Evolutionary conservation across 2,888 invertebrate species (phyloP), one percentile per base, ranked within the genome.

Genomic region (Conchocele bisecta): DNA sequence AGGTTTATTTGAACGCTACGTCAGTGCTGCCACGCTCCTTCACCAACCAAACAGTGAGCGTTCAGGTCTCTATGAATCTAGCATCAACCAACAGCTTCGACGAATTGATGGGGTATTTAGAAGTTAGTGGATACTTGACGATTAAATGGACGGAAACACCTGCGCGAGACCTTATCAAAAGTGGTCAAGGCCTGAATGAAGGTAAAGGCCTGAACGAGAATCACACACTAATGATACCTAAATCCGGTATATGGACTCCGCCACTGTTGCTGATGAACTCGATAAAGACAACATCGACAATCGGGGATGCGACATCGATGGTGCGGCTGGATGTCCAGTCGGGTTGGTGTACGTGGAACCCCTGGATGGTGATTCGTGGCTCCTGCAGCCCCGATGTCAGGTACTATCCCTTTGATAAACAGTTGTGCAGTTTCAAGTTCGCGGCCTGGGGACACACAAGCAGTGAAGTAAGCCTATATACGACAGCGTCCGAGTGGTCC

Each of bases 351-450:
- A n/a, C 24, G 13, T 77, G 73, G 73, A 54, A 56, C 31, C 77
- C 73, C 7, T 73, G 69, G 70, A 24, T 77, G 6, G 44, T 67
- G 5, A 44, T 67, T 6, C 42, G 70, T 1, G 64, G 66, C 1
- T 61, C 66, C 13, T 77, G 77, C 35, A 58, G 54, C 22, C 67
- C 77, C 5, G 50, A 73, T 50, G 70, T 73, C 17, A 53, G 33
- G 48, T 77, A 59, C 39, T 73, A 70, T 24, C 77, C 77, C 2
- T 77, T 51, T 53, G 77, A 77, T 20, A 54, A 39, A 28, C 73
- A 77, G 48, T 22, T 41, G 28, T 77, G 77, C 42, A 29, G 48
- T 13, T 60, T 77, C 7, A 73, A 51, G 9, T 48, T 70, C 15
- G 51, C 77, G 5, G 60, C 67, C 3, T 77, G 73, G 68, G 70